These are phyloP conservation scores for Eupithecia centaureata DNA, from an alignment of 2,888 invertebrate species.

Conservation along the genomic window DNA sequence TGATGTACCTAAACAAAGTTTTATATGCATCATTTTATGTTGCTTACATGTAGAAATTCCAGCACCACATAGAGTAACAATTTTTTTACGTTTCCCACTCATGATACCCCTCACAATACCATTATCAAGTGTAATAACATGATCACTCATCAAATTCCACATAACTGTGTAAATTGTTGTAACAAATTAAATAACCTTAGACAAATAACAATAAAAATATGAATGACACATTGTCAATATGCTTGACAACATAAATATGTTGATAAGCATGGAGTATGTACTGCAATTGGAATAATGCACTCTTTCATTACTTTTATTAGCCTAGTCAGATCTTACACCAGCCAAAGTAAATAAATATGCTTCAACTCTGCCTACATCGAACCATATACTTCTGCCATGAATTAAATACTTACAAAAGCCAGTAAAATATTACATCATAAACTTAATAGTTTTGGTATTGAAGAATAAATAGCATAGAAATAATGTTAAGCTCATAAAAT, in stretches of 20 bases:
- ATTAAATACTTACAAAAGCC: not conserved
- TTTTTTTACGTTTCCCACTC: not conserved
- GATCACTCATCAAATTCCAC: not conserved
- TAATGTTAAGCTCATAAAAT: not conserved
- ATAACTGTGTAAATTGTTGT: not conserved
- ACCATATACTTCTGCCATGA: not conserved
- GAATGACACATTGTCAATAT: not conserved
- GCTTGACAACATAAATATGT: no score
- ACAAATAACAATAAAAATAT: not conserved
- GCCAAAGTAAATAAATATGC: not conserved
- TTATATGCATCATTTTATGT: no score
- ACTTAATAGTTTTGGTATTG: not conserved
- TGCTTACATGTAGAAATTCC: conserved; percentile 11
- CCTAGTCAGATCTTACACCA: not conserved
- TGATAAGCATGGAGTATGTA: not conserved
- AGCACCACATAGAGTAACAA: conserved; percentile 2
- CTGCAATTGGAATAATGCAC: not conserved
- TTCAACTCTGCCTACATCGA: no score
- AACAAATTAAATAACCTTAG: not conserved
- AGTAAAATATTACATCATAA: not conserved
- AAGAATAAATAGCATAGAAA: not conserved
- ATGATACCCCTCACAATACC: not conserved
- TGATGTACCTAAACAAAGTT: no score
- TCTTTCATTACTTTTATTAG: not conserved
- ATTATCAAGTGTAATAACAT: conserved; percentile 1